Percentiles rank a stretch among this genome's conserved stretches.
Evolutionary conservation across 2,113 vertebrate genomes (phyloP).

Genomic region (Podilymbus podiceps): DNA sequence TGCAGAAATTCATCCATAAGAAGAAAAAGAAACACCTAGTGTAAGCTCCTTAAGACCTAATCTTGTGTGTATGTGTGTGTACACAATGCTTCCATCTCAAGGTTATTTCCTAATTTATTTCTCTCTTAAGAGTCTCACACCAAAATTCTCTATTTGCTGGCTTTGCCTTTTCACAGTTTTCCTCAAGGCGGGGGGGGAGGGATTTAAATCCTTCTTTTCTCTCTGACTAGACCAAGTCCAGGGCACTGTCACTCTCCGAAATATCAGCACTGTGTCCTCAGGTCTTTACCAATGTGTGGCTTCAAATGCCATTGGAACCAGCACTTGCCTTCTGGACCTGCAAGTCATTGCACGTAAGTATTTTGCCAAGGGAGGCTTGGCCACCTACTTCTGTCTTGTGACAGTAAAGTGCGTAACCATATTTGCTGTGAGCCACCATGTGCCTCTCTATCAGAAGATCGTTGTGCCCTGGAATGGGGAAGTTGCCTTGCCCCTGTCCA

Average conservation of each 20-base stretch:
- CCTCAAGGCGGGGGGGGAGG: not conserved
- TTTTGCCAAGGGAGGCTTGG: not conserved
- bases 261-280: conserved; percentile 91
- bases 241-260: conserved; percentile 91
- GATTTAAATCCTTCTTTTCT: conserved; percentile 62
- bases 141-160: conserved; percentile 26
- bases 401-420: not conserved
- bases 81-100: conserved; percentile 21
- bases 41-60: conserved; percentile 63
- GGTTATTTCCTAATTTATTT: conserved; percentile 48
- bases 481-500: not conserved
- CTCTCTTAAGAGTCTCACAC: conserved; percentile 14
- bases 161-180: conserved; percentile 43
- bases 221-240: conserved; percentile 90
- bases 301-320: conserved; percentile 93
- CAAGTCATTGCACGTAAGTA: conserved; percentile 94
- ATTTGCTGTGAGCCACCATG: not conserved
- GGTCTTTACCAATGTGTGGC: conserved; percentile 95
- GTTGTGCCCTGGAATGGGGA: not conserved
- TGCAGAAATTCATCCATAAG: conserved; percentile 16
- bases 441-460: not conserved
- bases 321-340: conserved; percentile 92
- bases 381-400: conserved; percentile 12
- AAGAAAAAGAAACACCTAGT: conserved; percentile 24
- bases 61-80: not conserved